These are phyloP conservation scores for Buathra laborator DNA, from an alignment of 2,888 invertebrate genomes.

Conservation along the genomic window DNA sequence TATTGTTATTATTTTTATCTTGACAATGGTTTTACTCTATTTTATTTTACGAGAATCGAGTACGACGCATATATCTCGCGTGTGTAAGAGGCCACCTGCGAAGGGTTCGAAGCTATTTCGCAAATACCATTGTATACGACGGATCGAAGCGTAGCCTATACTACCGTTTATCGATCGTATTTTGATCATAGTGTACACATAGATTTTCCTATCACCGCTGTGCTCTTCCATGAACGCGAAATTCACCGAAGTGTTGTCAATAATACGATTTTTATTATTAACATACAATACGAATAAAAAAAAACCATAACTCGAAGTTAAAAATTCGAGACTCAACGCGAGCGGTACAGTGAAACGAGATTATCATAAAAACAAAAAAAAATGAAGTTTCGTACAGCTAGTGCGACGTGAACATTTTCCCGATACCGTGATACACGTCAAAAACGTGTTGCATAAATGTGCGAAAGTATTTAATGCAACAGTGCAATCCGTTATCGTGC, in stretches of 20 bases:
- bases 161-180: conserved; percentile 6
- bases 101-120: conserved; percentile 18
- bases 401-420: not conserved
- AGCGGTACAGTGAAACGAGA: not conserved
- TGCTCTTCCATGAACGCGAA: not conserved
- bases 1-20: not conserved
- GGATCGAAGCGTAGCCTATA: conserved; percentile 31
- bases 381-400: not conserved
- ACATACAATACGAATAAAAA: not conserved
- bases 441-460: not conserved
- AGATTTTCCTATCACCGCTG: not conserved
- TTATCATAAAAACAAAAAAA: not conserved
- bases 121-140: conserved; percentile 10
- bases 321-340: not conserved
- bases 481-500: not conserved
- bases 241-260: not conserved
- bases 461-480: not conserved
- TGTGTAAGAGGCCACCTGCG: conserved; percentile 22
- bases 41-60: not conserved
- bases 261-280: not conserved
- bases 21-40: not conserved
- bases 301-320: not conserved
- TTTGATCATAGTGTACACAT: not conserved
- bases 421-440: not conserved
- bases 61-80: not conserved